Conservation (phyloP, 2,797 vertebrate genomes). For the Channallabes apus region DNA sequence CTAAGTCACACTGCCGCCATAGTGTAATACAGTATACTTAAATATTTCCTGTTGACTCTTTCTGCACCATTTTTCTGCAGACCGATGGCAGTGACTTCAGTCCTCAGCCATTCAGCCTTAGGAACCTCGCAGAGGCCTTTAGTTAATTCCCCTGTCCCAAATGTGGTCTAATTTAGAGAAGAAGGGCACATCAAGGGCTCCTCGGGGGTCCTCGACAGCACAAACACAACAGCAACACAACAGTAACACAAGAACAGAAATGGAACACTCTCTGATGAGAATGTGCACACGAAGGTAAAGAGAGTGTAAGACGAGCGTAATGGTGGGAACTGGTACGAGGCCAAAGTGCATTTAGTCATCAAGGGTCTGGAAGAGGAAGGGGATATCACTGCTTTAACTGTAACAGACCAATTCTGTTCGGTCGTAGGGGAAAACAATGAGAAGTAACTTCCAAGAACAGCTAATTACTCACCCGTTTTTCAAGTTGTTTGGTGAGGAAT, state of each 20-base stretch:
- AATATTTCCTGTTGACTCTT: not conserved
- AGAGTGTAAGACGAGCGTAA: not conserved
- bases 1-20: no score
- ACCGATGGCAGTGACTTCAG: not conserved
- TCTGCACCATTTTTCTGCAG: not conserved
- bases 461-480: not conserved
- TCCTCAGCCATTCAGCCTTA: not conserved
- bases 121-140: not conserved
- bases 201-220: not conserved
- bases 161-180: not conserved
- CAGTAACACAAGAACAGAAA: constrained; percentile 31
- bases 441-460: constrained; percentile 29
- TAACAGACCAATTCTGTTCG: constrained; percentile 53
- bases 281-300: not conserved
- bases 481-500: not conserved
- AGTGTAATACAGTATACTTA: not conserved
- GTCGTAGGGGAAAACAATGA: constrained; percentile 57
- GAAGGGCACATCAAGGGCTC: constrained; percentile 18
- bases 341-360: constrained; percentile 63
- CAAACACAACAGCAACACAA: no score
- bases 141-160: not conserved
- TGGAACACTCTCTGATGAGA: not conserved
- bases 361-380: constrained; percentile 60
- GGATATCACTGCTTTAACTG: constrained; percentile 59
- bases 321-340: constrained; percentile 13